phyloP scores from a whole-genome alignment of 2,888 invertebrate genomes.

The Temnothorax rugatulus region DNA sequence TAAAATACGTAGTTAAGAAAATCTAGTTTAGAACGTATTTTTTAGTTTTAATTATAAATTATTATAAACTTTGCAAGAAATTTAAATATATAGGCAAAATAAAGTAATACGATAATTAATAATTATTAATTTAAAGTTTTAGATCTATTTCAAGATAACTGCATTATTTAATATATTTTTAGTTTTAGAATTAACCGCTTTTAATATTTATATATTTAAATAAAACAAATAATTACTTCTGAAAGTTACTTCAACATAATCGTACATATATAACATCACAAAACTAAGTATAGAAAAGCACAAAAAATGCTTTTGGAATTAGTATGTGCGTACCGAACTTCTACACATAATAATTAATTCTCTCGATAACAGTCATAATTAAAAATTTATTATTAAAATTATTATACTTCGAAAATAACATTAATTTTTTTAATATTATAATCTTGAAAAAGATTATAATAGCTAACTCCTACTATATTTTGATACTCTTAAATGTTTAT shows the following conservation, averaged over 20 bases:
- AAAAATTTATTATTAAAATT: constrained; percentile 11
- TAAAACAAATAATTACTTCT: background rate
- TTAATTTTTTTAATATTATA: background rate
- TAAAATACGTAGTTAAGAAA: background rate
- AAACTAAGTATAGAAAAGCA: background rate
- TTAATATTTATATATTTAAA: background rate
- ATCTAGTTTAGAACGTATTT: background rate
- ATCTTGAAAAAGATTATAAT: background rate
- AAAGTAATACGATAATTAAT: background rate
- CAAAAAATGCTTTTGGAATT: background rate
- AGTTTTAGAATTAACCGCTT: background rate
- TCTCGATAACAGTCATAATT: constrained; percentile 38
- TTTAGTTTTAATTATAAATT: background rate
- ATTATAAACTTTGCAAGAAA: background rate
- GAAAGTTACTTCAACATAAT: background rate
- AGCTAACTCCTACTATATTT: background rate
- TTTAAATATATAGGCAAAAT: background rate
- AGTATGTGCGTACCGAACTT: background rate
- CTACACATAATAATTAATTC: constrained; percentile 39
- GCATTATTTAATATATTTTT: background rate
- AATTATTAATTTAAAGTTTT: background rate
- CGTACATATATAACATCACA: background rate
- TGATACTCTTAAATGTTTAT: background rate
- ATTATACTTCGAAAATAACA: background rate
- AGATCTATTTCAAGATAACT: background rate